Percentiles rank a stretch among this genome's conserved stretches.
These are phyloP conservation scores for Chamaetylas fuelleborni DNA, from an alignment of 2,113 vertebrate genomes.

Conservation along the genomic window DNA sequence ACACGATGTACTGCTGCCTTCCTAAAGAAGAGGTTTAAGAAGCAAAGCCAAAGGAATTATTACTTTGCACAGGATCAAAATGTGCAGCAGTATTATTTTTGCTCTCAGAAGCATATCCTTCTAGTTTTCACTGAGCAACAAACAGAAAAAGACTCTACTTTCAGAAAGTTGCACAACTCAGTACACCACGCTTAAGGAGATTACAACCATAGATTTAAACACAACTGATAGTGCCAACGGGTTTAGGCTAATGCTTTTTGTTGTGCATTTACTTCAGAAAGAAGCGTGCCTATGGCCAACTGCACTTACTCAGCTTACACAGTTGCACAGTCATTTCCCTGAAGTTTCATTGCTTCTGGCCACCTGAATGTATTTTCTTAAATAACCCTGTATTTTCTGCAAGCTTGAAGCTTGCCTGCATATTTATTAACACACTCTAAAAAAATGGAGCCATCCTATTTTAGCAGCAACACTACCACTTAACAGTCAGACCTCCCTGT, in stretches of 20 bases:
- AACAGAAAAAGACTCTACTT: neutral
- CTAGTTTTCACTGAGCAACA: neutral
- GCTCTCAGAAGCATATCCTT: neutral
- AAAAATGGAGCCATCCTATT: neutral
- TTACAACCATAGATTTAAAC: neutral
- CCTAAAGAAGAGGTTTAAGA: neutral
- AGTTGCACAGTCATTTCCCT: neutral
- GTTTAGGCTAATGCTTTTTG: neutral
- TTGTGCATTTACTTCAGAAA: neutral
- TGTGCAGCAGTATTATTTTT: neutral
- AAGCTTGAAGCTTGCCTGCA: neutral
- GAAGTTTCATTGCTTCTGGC: neutral
- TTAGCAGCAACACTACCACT: neutral
- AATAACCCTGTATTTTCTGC: neutral
- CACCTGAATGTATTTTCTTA: neutral
- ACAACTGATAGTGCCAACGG: accelerated
- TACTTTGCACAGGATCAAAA: neutral
- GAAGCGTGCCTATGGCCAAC: neutral
- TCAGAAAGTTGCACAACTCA: neutral
- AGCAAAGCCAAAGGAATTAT: neutral
- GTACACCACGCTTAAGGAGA: neutral
- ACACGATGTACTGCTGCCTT: neutral
- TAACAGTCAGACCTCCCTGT: neutral
- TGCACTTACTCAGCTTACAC: neutral
- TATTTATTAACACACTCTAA: neutral